Evolutionary conservation across 2,888 invertebrate genomes (phyloP).

Genomic region (Synergus itoensis): DNA sequence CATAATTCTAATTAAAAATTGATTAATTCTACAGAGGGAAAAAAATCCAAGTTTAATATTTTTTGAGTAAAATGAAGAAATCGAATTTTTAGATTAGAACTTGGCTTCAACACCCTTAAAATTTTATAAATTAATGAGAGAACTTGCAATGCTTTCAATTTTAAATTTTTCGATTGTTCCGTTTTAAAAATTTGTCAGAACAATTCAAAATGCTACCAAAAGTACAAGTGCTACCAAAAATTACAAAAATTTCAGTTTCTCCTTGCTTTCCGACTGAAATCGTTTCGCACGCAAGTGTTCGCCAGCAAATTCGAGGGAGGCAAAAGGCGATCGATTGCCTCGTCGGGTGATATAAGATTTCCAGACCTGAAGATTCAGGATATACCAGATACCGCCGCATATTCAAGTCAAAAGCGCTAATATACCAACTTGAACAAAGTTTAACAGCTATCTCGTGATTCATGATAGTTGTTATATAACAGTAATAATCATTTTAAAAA

Average conservation of each 20-base stretch:
- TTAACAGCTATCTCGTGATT: background rate
- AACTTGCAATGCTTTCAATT: background rate
- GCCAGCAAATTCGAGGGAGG: background rate
- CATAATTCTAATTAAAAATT: too few relatives aligned
- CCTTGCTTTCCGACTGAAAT: background rate
- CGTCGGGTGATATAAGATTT: slow-evolving; percentile 4
- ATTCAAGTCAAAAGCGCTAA: background rate
- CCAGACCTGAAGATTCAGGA: background rate
- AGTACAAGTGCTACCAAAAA: background rate
- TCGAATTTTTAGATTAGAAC: too few relatives aligned
- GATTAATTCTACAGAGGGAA: too few relatives aligned
- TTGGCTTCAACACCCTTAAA: too few relatives aligned
- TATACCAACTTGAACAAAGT: background rate
- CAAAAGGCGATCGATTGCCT: slow-evolving; percentile 14
- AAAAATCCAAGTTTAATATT: too few relatives aligned
- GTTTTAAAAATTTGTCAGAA: background rate
- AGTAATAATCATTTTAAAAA: background rate
- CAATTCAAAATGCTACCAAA: background rate
- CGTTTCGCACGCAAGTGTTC: slow-evolving; percentile 18
- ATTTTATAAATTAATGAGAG: too few relatives aligned
- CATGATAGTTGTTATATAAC: background rate
- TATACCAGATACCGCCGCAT: background rate
- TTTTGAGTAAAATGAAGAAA: too few relatives aligned
- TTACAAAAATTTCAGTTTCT: background rate
- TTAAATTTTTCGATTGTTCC: too few relatives aligned